Base-by-base conservation (phyloP, 2,113 vertebrate species). In the Chlamydotis undulata region DNA sequence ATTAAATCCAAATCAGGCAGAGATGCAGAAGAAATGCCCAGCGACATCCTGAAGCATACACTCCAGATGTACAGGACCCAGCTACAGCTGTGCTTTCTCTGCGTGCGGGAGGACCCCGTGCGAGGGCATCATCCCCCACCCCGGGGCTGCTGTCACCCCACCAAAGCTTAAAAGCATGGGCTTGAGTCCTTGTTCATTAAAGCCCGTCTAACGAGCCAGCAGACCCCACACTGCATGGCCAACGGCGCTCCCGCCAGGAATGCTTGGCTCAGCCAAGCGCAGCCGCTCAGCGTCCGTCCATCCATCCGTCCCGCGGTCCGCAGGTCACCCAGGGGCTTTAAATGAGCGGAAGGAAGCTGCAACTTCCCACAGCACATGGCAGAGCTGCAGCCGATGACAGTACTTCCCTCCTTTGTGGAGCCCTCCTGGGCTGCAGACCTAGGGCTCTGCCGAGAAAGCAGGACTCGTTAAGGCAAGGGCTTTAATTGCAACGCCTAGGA, bases 351-450 rank as follows among this genome's bases (percentile, higher is more conserved):
- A 96, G 95, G 95, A 95, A 97, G 47, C 88, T 43, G 73, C 59
- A 22, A 61, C 83, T 94, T 96, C 94, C 90, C 47, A 37, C 31
- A 85, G n/a, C 57, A 71, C 81, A n/a, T 7, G 2, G 68, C 2
- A 1, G 67, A 41, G 13, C 70, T 60, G 89, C 83, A 12, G 29
- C 67, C 1, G 39, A 57, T 43, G 87, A 61, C 93, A 80, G 45
- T 7, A 39, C 52, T 96, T 96, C 94, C 94, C 94, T 59, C 50
- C 90, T 94, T 77, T 96, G 91, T 89, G 81, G 56, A 91, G 70
- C 69, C 49, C 45, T 26, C 22, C 3, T 1, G 47, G 19, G 24
- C 80, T 65, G 61, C 25, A n/a, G 14, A 19, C 3, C 0, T 1
- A 28, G 10, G 11, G 57, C 63, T 63, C 19, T 1, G 2, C 69